Conservation (phyloP, 2,113 vertebrate genomes). For the Pithys albifrons region DNA sequence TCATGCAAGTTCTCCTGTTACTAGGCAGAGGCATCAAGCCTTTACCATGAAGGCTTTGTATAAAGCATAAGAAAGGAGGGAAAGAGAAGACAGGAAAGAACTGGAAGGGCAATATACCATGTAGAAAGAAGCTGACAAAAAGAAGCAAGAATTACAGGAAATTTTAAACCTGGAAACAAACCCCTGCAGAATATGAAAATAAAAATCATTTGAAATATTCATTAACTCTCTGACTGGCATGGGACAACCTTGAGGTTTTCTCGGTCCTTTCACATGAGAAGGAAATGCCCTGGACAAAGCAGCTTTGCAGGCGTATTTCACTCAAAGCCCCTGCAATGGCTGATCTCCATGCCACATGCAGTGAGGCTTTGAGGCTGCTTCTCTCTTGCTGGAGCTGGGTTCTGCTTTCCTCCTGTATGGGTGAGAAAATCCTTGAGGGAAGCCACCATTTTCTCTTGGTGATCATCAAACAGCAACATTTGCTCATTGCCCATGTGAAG, state of each 20-base stretch:
- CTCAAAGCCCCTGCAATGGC: neutral
- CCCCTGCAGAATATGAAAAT: neutral
- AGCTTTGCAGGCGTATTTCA: neutral
- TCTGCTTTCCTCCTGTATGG: neutral
- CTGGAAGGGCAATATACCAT: rapidly evolving
- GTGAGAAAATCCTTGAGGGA: neutral
- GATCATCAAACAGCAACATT: neutral
- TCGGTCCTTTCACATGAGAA: neutral
- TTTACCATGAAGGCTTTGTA: neutral
- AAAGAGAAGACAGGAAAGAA: neutral
- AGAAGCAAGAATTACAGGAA: neutral
- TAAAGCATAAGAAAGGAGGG: neutral
- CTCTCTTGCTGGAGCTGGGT: neutral
- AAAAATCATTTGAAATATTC: neutral
- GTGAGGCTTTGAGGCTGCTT: rapidly evolving
- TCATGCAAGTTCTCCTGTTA: neutral
- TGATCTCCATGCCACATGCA: neutral
- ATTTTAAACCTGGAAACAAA: neutral
- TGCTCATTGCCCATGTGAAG: neutral
- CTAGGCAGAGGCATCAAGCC: neutral
- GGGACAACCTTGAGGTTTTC: neutral
- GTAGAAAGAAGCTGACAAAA: neutral
- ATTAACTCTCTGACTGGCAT: neutral
- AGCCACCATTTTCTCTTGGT: neutral
- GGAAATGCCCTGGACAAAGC: neutral